A percentile compares a stretch with the other conserved stretches of the same genome.
Conservation (phyloP, 2,113 vertebrate species). For the Lagopus leucura region DNA sequence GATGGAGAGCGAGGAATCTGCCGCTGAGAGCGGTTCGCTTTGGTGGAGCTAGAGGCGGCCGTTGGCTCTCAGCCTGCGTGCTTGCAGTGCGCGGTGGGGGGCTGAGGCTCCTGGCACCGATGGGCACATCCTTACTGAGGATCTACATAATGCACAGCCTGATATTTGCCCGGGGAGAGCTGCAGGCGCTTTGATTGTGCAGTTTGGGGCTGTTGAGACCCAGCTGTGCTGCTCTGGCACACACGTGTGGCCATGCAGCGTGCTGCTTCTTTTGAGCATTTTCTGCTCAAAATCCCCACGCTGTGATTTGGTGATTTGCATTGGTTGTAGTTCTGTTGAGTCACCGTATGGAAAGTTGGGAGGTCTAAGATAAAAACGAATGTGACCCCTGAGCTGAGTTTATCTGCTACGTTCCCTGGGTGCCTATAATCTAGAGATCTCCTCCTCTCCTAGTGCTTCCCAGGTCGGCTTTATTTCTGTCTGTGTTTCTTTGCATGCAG, state of each 20-base stretch:
- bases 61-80: not conserved
- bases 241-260: not conserved
- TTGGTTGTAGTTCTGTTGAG: not conserved
- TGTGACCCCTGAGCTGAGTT: not conserved
- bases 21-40: rapidly evolving
- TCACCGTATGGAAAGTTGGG: not conserved
- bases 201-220: not conserved
- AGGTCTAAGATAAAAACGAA: not conserved
- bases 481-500: not conserved
- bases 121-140: rapidly evolving
- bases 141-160: rapidly evolving
- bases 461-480: not conserved
- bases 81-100: rapidly evolving
- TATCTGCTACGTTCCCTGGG: not conserved
- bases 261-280: not conserved
- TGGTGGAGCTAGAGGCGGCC: rapidly evolving
- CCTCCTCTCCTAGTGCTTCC: not conserved
- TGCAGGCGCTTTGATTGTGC: not conserved
- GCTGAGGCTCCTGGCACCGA: not conserved
- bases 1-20: not conserved
- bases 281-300: not conserved
- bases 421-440: constrained; percentile 13
- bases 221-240: not conserved
- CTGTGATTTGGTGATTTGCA: not conserved
- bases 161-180: not conserved